Evolutionary conservation across 1,140 invertebrate genomes (phyloP), one percentile per base, ranked within the genome.

Genomic region (Calephelis virginiensis): DNA sequence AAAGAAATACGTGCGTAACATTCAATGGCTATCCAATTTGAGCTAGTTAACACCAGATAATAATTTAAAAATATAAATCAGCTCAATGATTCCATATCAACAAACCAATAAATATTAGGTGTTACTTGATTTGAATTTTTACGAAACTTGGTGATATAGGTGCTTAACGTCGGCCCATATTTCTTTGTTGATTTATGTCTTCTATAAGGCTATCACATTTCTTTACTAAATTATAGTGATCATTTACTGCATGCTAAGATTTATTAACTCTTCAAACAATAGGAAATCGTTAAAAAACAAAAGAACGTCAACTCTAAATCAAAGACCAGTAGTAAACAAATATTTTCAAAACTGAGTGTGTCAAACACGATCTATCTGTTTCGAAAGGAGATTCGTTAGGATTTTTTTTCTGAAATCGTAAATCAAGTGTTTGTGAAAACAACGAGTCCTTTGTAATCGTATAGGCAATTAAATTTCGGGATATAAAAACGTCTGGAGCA

Each of bases 391-490:
- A 64, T 64, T 48, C 38, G 8, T 48, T 38, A 64, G 53, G 53
- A 64, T 43, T 56, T 64, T 56, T n/a, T 59, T 59, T 59, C 48
- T 62, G 56, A 64, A 59, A 64, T 68, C 68, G 78, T 87, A 89
- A 87, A 89, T 89, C 82, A 86, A 67, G 53, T 64, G 67, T 75
- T 75, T 83, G 81, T 78, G 80, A 86, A 86, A 85, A 89, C 86
- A 89, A 85, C 70, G 70, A 69, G 77, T 72, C 77, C 77, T 64
- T 89, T 89, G 86, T 89, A 89, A 89, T 84, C 71, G 76, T 80
- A 87, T 85, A 87, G 77, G 80, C 82, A 78, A 83, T 87, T 83
- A 87, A 89, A 85, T 83, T 76, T 77, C 48, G 67, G 74, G 69
- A 75, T 75, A 76, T 85, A 80, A 86, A 87, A 85, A 80, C 70